Evolutionary conservation across 2,797 vertebrate genomes (phyloP).

Genomic region (Trachops cirrhosus): DNA sequence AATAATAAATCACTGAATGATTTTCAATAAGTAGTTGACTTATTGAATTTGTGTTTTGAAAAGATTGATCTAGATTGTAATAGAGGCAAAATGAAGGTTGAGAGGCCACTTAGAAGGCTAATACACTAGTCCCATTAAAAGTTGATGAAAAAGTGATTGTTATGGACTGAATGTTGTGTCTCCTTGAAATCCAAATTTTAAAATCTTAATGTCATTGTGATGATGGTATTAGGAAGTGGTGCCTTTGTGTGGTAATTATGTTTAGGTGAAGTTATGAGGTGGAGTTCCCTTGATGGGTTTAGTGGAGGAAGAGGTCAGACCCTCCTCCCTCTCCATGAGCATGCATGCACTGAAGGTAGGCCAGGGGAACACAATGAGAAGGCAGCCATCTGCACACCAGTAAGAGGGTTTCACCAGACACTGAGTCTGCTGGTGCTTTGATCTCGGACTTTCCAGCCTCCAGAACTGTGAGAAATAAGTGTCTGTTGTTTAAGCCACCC

Average conservation of each 20-base stretch:
- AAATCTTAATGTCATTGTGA: not conserved
- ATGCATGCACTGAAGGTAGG: not conserved
- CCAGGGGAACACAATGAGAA: not conserved
- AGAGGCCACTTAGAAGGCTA: not conserved
- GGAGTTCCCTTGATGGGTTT: not conserved
- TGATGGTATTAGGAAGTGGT: not conserved
- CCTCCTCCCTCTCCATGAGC: rapidly evolving
- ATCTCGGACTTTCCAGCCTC: not conserved
- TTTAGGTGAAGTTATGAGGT: not conserved
- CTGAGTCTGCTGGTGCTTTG: not conserved
- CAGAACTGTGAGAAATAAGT: not conserved
- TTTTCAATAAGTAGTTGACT: not conserved
- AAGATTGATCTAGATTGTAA: not conserved
- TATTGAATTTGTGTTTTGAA: not conserved
- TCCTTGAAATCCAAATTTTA: not conserved
- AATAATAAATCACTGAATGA: not conserved
- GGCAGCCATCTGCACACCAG: not conserved
- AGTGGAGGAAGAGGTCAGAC: not conserved
- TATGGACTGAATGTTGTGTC: not conserved
- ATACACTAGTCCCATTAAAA: not conserved
- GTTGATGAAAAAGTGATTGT: not conserved
- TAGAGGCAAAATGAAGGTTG: conserved; percentile 1
- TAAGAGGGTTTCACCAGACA: not conserved
- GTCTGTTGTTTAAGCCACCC: not conserved
- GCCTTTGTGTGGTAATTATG: not conserved